phyloP scores from a whole-genome alignment of 2,113 vertebrate species.

The Muntiacus muntjak region DNA sequence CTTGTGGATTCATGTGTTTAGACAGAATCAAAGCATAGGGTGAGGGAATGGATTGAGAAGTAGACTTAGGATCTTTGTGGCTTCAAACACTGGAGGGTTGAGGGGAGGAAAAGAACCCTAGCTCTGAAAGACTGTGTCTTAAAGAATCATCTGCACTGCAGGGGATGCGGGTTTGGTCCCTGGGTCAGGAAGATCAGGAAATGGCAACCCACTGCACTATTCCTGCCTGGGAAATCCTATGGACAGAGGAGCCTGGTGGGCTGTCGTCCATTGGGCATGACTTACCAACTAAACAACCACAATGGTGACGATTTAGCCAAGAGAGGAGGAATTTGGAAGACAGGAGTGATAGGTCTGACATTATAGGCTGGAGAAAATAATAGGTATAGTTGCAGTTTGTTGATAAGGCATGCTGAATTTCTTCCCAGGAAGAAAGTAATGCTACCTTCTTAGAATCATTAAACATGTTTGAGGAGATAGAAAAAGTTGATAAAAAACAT shows the following conservation, averaged over 20 bases:
- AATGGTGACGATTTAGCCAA: not conserved
- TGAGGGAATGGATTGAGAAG: not conserved
- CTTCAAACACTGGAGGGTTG: not conserved
- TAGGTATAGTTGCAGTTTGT: not conserved
- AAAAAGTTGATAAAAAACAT: not conserved
- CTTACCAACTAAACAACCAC: not conserved
- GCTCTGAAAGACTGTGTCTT: not conserved
- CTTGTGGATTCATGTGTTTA: rapidly evolving
- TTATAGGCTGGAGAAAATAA: not conserved
- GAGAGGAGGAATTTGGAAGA: not conserved
- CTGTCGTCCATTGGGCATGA: not conserved
- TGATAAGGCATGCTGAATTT: not conserved
- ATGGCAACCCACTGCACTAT: not conserved
- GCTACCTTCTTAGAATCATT: not conserved
- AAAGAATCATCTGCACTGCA: not conserved
- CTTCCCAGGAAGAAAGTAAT: not conserved
- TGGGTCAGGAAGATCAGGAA: not conserved
- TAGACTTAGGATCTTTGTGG: not conserved
- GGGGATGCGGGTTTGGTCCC: not conserved
- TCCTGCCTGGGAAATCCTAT: not conserved
- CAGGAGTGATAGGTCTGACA: not conserved
- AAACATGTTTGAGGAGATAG: not conserved
- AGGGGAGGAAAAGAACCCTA: not conserved
- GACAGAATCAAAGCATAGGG: not conserved
- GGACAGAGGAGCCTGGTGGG: not conserved